Percentiles rank a stretch among this genome's conserved stretches.
These are phyloP conservation scores for Apis laboriosa DNA, from an alignment of 1,140 invertebrate species.

Conservation along the genomic window DNA sequence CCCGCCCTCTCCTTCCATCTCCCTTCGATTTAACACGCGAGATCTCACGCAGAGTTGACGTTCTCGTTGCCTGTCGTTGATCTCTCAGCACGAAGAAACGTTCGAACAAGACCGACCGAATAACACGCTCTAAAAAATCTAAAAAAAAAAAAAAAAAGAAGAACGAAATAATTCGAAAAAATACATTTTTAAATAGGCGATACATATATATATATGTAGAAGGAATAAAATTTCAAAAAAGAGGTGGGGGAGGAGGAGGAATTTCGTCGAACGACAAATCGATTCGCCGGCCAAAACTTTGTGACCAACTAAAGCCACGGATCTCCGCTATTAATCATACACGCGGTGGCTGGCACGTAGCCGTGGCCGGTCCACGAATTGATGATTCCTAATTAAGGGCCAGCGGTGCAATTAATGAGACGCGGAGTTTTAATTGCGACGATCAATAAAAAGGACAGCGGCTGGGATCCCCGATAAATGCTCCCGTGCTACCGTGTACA, in stretches of 20 bases:
- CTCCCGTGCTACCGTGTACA: conserved; percentile 76
- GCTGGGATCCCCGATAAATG: conserved; percentile 74
- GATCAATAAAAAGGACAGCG: conserved; percentile 72
- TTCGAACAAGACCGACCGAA: background rate
- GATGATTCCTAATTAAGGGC: conserved; percentile 79
- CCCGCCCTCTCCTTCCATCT: conserved; percentile 5
- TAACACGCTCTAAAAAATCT: too few species aligned
- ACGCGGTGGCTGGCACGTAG: conserved; percentile 49
- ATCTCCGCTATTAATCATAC: conserved; percentile 66
- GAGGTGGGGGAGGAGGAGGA: background rate
- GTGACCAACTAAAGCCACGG: conserved; percentile 51
- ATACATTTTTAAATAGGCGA: background rate
- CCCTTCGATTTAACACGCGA: conserved; percentile 45
- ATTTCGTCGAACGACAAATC: conserved; percentile 52
- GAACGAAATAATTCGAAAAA: background rate
- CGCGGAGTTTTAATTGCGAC: conserved; percentile 77
- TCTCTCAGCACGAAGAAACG: conserved; percentile 34
- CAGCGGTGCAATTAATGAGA: conserved; percentile 76
- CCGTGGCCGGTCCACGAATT: conserved; percentile 67
- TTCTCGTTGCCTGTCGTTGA: conserved; percentile 32
- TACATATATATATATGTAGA: background rate
- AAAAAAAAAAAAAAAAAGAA: too few species aligned
- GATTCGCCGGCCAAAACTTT: conserved; percentile 53
- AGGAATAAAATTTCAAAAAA: background rate
- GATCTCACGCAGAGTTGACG: conserved; percentile 58